These are phyloP conservation scores for Odontomyia ornata DNA, from an alignment of 2,888 invertebrate species.

Conservation along the genomic window DNA sequence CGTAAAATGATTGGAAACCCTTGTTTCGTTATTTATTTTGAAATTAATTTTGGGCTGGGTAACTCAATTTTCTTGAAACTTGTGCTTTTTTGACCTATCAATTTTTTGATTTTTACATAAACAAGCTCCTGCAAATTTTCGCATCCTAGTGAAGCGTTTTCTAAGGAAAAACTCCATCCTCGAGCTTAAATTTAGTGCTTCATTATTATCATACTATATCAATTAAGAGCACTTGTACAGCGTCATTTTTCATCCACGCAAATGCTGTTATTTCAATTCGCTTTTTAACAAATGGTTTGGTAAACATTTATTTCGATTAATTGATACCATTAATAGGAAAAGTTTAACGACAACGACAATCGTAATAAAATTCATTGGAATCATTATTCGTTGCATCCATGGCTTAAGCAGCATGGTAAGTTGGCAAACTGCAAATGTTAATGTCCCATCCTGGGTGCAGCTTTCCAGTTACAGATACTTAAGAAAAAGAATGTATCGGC, in stretches of 20 bases:
- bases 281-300: constrained; percentile 15
- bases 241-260: constrained; percentile 20
- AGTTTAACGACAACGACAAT: constrained; percentile 34
- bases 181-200: not conserved
- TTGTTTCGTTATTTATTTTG: too few relatives aligned
- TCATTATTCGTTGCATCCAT: constrained; percentile 24
- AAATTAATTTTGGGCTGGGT: too few relatives aligned
- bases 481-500: not conserved
- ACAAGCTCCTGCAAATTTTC: too few relatives aligned
- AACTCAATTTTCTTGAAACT: too few relatives aligned
- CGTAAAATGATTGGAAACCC: too few relatives aligned
- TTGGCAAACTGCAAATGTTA: not conserved
- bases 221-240: not conserved
- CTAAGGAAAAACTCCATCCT: too few relatives aligned
- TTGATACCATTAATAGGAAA: constrained; percentile 30
- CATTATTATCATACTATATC: not conserved
- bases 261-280: constrained; percentile 1
- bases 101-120: too few relatives aligned
- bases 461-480: not conserved
- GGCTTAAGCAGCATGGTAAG: not conserved
- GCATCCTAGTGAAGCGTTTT: too few relatives aligned
- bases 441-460: not conserved
- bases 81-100: too few relatives aligned
- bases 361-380: constrained; percentile 41
- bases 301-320: constrained; percentile 36